phyloP scores from a whole-genome alignment of 1,140 invertebrate species.

The Drosophila tristis region DNA sequence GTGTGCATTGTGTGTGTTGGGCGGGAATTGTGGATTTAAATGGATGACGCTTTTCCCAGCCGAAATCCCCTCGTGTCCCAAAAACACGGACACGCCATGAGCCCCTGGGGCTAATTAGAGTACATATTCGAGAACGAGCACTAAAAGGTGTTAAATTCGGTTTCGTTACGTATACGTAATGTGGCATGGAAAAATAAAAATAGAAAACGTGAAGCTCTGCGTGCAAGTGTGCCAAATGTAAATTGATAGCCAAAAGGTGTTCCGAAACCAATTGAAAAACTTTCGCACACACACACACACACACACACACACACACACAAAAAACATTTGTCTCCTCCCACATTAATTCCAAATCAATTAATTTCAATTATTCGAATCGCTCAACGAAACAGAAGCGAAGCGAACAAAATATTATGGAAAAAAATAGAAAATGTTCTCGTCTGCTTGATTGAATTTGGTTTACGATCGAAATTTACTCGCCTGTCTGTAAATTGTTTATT shows the following conservation, averaged over 20 bases:
- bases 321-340: background rate
- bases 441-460: conserved; percentile 41
- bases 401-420: conserved; percentile 2
- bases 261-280: conserved; percentile 27
- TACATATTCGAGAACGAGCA: conserved; percentile 12
- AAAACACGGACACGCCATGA: conserved; percentile 1
- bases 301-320: background rate
- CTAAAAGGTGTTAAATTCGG: conserved; percentile 59
- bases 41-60: conserved; percentile 46
- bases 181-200: conserved; percentile 37
- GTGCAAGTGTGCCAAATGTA: conserved; percentile 26
- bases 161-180: conserved; percentile 61
- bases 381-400: conserved; percentile 42
- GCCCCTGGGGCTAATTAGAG: conserved; percentile 23
- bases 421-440: conserved; percentile 8
- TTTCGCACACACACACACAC: background rate
- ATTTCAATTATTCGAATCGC: conserved; percentile 56
- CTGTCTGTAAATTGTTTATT: conserved; percentile 35
- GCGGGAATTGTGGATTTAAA: conserved; percentile 12
- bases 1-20: background rate
- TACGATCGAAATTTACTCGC: conserved; percentile 20
- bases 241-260: conserved; percentile 46
- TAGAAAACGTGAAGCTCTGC: conserved; percentile 25
- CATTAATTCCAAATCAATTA: conserved; percentile 55
- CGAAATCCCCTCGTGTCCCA: conserved; percentile 9